A percentile compares a stretch with the other conserved stretches of the same genome.
Evolutionary conservation across 2,888 invertebrate species (phyloP).

Genomic region (Folsomia manolachei): DNA sequence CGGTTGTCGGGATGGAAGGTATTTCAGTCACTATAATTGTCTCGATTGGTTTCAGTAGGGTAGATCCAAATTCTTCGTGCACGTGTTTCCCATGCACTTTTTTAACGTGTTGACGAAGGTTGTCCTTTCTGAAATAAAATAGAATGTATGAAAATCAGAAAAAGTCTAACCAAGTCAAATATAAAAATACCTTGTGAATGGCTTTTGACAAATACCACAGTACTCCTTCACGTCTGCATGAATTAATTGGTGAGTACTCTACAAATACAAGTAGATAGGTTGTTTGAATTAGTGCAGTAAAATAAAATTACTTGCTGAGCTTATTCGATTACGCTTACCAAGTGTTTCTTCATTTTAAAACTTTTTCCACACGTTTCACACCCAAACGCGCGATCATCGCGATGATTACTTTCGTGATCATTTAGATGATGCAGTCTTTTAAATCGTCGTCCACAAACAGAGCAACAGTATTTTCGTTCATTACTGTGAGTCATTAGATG

Average conservation of each 20-base stretch:
- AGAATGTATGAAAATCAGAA: neutral
- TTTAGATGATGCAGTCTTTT: conserved; percentile 34
- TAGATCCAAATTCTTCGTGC: neutral
- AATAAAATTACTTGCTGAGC: neutral
- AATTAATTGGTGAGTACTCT: conserved; percentile 24
- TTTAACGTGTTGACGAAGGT: conserved; percentile 27
- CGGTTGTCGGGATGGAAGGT: neutral
- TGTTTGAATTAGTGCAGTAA: neutral
- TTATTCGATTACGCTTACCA: neutral
- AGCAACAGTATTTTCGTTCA: conserved; percentile 30
- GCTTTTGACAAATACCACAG: conserved; percentile 25
- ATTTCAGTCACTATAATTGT: neutral
- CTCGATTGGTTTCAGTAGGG: neutral
- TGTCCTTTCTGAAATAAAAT: conserved; percentile 23
- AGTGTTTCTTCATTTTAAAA: conserved; percentile 30
- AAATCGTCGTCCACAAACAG: conserved; percentile 27
- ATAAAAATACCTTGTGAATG: conserved; percentile 19
- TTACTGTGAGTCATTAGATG: conserved; percentile 31
- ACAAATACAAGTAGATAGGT: neutral
- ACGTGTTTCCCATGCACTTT: conserved; percentile 27
- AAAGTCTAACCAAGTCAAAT: neutral
- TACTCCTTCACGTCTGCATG: conserved; percentile 24
- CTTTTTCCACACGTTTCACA: conserved; percentile 26
- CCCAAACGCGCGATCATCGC: conserved; percentile 18
- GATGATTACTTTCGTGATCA: conserved; percentile 33